A percentile compares a stretch with the other conserved stretches of the same genome.
These are phyloP conservation scores for Sycophila sp. DNA, from an alignment of 1,140 invertebrate genomes.

Conservation along the genomic window DNA sequence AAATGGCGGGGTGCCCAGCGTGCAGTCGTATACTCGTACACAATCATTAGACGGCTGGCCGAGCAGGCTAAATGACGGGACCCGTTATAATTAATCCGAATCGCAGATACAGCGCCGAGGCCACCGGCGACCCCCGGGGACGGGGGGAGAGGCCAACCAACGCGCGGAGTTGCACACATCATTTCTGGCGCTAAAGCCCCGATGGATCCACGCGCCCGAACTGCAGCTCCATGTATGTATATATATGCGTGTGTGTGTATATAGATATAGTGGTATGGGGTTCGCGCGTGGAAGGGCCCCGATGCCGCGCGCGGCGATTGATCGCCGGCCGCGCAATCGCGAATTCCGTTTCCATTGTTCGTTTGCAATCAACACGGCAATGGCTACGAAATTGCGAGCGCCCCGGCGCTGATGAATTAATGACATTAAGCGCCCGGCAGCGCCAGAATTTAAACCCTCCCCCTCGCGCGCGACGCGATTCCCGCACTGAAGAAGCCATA, in stretches of 20 bases:
- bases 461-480: background rate
- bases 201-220: background rate
- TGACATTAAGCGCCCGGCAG: background rate
- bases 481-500: background rate
- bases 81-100: slow-evolving; percentile 29
- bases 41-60: background rate
- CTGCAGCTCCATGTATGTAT: background rate
- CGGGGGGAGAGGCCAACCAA: too few species aligned
- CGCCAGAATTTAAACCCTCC: background rate
- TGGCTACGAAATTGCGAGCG: background rate
- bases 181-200: background rate
- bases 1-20: too few species aligned
- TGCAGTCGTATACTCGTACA: background rate
- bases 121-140: too few species aligned
- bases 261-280: background rate
- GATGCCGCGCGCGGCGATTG: background rate
- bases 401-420: background rate
- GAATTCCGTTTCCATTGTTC: slow-evolving; percentile 6
- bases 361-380: slow-evolving; percentile 18
- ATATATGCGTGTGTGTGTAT: background rate
- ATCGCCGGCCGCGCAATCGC: background rate
- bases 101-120: background rate
- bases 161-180: background rate
- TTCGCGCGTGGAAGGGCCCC: background rate
- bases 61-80: background rate